These are phyloP conservation scores for Macrophya annulata DNA, from an alignment of 2,888 invertebrate genomes.

Conservation along the genomic window DNA sequence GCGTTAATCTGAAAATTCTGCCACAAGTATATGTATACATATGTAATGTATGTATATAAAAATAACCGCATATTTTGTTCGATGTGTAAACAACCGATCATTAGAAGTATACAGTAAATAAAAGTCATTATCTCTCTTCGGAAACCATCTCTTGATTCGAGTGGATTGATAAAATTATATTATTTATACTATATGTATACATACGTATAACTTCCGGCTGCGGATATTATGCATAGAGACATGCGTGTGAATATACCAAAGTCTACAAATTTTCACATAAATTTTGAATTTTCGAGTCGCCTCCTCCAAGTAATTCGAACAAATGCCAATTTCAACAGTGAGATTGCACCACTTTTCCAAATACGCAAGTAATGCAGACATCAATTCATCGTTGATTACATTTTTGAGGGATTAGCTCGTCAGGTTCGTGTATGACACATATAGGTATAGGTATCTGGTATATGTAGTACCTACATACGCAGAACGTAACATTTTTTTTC, in stretches of 20 bases:
- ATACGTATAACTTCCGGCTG: background rate
- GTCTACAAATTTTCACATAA: background rate
- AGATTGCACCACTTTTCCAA: background rate
- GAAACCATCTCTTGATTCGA: background rate
- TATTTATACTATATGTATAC: background rate
- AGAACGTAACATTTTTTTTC: background rate
- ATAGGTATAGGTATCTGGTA: background rate
- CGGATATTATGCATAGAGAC: no score
- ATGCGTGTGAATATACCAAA: background rate
- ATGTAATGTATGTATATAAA: background rate
- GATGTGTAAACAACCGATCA: background rate
- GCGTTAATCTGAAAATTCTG: slow-evolving; percentile 3
- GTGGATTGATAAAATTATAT: slow-evolving; percentile 17
- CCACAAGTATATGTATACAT: background rate
- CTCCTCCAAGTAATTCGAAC: background rate
- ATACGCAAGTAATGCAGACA: background rate
- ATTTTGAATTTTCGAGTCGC: no score
- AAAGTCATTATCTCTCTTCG: background rate
- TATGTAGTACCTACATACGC: background rate
- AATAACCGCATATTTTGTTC: background rate
- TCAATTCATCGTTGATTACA: slow-evolving; percentile 10
- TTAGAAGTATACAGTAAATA: background rate
- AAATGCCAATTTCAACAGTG: background rate
- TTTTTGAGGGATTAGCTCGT: background rate
- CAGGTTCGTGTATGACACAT: background rate